phyloP scores from a whole-genome alignment of 2,797 vertebrate genomes.

The Neosalanx taihuensis region DNA sequence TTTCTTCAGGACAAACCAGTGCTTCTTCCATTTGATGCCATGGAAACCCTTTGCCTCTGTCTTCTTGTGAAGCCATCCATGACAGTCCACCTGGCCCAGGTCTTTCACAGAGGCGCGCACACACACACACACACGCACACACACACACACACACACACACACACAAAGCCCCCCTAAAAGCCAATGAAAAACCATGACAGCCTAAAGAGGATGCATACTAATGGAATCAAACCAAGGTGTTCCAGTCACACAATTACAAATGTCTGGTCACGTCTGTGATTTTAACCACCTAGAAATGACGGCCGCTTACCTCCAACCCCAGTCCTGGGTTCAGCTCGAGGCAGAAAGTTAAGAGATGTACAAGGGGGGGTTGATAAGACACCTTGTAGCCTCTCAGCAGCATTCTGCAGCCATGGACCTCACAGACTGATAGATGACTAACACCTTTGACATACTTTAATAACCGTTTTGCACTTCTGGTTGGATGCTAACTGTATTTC shows the following conservation, averaged over 20 bases:
- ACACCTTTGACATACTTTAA: not conserved
- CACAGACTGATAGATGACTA: not conserved
- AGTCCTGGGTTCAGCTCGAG: not conserved
- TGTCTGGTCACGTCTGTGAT: not conserved
- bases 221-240: not conserved
- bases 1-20: slow-evolving; percentile 88
- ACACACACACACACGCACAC: not conserved
- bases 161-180: not conserved
- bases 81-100: slow-evolving; percentile 79
- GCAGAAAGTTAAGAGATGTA: not conserved
- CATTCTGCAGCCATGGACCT: not conserved
- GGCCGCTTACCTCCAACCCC: slow-evolving; percentile 13
- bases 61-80: slow-evolving; percentile 88
- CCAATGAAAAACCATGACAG: not conserved
- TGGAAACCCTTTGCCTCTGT: slow-evolving; percentile 82
- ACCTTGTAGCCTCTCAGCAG: not conserved
- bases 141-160: not conserved
- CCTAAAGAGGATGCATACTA: not conserved
- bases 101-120: slow-evolving; percentile 80
- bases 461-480: no score
- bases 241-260: not conserved
- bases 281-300: not conserved
- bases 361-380: not conserved
- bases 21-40: slow-evolving; percentile 87
- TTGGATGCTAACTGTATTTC: no score